phyloP scores from a whole-genome alignment of 2,113 vertebrate genomes.

The Toxotes jaculatrix region DNA sequence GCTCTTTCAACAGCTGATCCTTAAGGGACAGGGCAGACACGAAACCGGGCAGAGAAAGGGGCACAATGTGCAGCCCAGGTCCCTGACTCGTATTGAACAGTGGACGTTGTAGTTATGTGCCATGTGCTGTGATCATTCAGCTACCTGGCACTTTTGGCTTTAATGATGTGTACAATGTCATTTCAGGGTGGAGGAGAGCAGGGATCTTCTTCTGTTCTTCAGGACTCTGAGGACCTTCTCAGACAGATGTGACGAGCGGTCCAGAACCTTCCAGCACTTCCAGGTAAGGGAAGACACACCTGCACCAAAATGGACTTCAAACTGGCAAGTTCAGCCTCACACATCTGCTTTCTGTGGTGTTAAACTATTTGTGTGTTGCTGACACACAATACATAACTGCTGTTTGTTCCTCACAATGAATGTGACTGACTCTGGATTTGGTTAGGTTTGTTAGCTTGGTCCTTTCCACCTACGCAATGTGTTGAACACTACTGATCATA shows the following conservation, averaged over 20 bases:
- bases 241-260: conserved; percentile 86
- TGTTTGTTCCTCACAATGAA: neutral
- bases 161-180: neutral
- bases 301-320: neutral
- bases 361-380: neutral
- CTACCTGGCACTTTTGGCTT: neutral
- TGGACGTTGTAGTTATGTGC: neutral
- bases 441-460: neutral
- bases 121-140: neutral
- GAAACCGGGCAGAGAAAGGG: neutral
- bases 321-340: neutral
- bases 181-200: conserved; percentile 87
- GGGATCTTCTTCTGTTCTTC: conserved; percentile 87
- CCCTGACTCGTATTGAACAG: neutral
- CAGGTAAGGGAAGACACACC: conserved; percentile 85
- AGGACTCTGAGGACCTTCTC: conserved; percentile 87
- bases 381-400: too few relatives aligned
- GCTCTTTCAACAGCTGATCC: neutral
- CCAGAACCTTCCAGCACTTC: conserved; percentile 88
- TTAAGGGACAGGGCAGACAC: neutral
- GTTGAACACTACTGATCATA: neutral
- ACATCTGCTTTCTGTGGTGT: neutral
- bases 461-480: neutral
- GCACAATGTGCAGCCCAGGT: neutral
- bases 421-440: neutral